phyloP scores from a whole-genome alignment of 2,113 vertebrate genomes.

The Nibea coibor region DNA sequence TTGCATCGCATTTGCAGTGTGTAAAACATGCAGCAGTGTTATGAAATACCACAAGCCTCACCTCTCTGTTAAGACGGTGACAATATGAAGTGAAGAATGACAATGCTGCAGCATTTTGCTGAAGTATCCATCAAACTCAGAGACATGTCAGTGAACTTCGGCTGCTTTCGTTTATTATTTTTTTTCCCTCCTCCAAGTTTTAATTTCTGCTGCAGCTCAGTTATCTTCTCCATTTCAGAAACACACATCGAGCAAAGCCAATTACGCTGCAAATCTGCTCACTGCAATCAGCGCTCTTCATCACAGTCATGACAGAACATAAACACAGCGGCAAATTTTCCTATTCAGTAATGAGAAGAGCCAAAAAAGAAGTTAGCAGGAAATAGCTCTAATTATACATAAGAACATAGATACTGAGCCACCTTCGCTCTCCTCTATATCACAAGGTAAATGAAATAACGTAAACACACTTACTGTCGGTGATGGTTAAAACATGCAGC shows the following conservation, averaged over 20 bases:
- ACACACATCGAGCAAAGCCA: slow-evolving; percentile 7
- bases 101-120: background rate
- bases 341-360: background rate
- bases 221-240: background rate
- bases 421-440: background rate
- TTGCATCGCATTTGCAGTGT: background rate
- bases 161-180: background rate
- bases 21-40: background rate
- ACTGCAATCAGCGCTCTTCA: background rate
- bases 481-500: background rate
- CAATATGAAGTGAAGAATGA: background rate
- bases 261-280: slow-evolving; percentile 1
- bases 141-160: background rate
- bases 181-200: background rate
- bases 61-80: background rate
- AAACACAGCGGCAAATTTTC: background rate
- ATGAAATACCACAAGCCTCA: background rate
- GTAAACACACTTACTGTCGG: background rate
- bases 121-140: background rate
- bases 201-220: background rate
- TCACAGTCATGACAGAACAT: background rate
- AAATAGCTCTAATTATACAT: background rate
- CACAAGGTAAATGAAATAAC: background rate
- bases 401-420: background rate
- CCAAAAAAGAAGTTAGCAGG: background rate